Conservation (phyloP, 2,113 vertebrate species). For the Anthoscopus minutus region DNA sequence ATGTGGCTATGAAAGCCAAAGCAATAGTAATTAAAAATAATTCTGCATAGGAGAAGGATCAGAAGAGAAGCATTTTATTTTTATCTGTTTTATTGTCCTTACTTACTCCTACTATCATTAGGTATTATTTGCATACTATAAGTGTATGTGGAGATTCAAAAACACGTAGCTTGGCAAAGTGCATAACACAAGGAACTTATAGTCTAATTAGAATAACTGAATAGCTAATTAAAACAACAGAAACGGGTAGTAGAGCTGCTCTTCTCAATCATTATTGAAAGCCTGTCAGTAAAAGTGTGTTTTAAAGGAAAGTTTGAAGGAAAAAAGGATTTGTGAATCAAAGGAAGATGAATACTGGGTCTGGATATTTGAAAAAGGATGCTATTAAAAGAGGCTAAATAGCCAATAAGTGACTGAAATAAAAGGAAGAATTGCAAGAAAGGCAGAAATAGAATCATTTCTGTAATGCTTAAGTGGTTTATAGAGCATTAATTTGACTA, state of each 20-base stretch:
- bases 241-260: not conserved
- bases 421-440: not conserved
- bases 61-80: not conserved
- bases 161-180: not conserved
- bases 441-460: not conserved
- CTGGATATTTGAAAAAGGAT: not conserved
- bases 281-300: not conserved
- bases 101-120: not conserved
- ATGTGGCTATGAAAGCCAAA: not conserved
- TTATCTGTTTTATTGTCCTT: not conserved
- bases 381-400: not conserved
- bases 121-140: not conserved
- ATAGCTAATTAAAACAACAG: constrained; percentile 1
- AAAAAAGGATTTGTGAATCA: not conserved
- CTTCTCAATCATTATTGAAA: constrained; percentile 19
- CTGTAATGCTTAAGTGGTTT: not conserved
- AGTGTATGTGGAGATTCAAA: not conserved
- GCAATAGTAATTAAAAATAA: not conserved
- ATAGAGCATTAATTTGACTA: not conserved
- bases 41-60: not conserved
- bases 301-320: not conserved
- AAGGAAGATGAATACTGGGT: not conserved
- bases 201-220: not conserved
- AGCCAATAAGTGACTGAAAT: not conserved
- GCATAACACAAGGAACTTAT: not conserved